A percentile compares a stretch with the other conserved stretches of the same genome.
Conservation (phyloP, 2,797 vertebrate genomes). For the Brotula barbata region DNA sequence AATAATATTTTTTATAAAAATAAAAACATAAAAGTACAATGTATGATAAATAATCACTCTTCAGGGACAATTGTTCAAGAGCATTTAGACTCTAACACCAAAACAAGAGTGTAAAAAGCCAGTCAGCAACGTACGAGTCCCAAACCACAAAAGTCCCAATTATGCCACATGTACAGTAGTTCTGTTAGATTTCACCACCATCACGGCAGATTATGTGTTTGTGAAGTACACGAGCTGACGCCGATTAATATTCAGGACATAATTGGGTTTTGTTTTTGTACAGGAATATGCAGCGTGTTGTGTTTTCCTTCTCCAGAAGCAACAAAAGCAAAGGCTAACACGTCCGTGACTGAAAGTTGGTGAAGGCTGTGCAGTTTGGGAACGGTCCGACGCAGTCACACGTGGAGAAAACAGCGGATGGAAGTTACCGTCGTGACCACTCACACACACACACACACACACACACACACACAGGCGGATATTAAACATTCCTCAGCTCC, state of each 20-base stretch:
- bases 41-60: conserved; percentile 35
- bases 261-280: conserved; percentile 16
- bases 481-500: no score
- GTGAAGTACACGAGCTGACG: conserved; percentile 41
- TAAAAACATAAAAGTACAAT: conserved; percentile 26
- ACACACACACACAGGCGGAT: no score
- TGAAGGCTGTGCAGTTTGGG: conserved; percentile 37
- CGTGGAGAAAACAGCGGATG: conserved; percentile 31
- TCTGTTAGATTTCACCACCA: conserved; percentile 44
- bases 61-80: conserved; percentile 28
- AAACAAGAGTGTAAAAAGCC: conserved; percentile 50
- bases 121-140: conserved; percentile 36
- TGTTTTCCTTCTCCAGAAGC: conserved; percentile 24
- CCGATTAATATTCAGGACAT: conserved; percentile 29
- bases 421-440: conserved; percentile 38
- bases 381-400: conserved; percentile 54
- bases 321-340: conserved; percentile 28
- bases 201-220: conserved; percentile 35
- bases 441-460: conserved; percentile 39
- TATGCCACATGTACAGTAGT: conserved; percentile 33
- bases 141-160: conserved; percentile 20
- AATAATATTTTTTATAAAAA: conserved; percentile 10
- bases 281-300: conserved; percentile 2
- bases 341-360: conserved; percentile 18
- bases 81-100: conserved; percentile 40